Percentiles rank a stretch among this genome's conserved stretches.
These are phyloP conservation scores for Globia sparganii DNA, from an alignment of 2,888 invertebrate species.

Conservation along the genomic window DNA sequence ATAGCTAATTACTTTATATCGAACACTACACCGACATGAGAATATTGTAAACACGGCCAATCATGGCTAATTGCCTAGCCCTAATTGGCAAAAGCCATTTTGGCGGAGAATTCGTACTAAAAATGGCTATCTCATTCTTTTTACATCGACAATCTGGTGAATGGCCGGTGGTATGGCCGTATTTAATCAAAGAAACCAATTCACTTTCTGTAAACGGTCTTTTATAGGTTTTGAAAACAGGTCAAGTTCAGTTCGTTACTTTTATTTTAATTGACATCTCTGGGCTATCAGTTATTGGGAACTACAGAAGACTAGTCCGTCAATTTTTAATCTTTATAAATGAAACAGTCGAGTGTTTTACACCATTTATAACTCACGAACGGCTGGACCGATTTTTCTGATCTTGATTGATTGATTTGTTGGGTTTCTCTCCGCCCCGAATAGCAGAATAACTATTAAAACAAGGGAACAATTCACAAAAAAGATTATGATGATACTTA, in stretches of 20 bases:
- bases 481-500: not conserved
- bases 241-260: slow-evolving; percentile 21
- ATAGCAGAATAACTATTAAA: not conserved
- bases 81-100: slow-evolving; percentile 61
- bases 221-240: slow-evolving; percentile 32
- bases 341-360: not conserved
- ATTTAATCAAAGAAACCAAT: slow-evolving; percentile 39
- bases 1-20: slow-evolving; percentile 56
- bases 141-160: slow-evolving; percentile 31
- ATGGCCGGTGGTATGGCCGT: slow-evolving; percentile 22
- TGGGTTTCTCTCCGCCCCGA: not conserved
- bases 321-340: not conserved
- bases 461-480: not conserved
- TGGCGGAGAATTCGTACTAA: slow-evolving; percentile 33
- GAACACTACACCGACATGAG: slow-evolving; percentile 26
- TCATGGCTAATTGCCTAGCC: slow-evolving; percentile 54
- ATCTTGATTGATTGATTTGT: not conserved
- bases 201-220: slow-evolving; percentile 31
- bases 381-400: not conserved
- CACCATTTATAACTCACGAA: no score
- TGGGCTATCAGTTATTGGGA: not conserved
- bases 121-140: slow-evolving; percentile 42
- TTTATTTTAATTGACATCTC: slow-evolving; percentile 12
- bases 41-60: slow-evolving; percentile 54
- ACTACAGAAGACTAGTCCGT: not conserved